Evolutionary conservation across 2,888 invertebrate species (phyloP).

Genomic region (Drosophila planitibia): DNA sequence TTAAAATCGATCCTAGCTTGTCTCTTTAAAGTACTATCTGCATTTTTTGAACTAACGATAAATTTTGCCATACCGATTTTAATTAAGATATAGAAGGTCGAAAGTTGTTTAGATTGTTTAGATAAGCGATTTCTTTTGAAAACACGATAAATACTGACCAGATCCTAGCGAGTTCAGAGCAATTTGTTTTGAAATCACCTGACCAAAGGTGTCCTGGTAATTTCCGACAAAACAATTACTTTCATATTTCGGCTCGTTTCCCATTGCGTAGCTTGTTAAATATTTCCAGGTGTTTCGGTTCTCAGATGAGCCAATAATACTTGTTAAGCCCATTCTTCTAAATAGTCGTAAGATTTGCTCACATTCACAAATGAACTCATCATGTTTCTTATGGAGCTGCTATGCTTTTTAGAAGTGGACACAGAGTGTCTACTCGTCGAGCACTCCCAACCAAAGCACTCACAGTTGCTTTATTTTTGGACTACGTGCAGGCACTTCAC

Average conservation of each 20-base stretch:
- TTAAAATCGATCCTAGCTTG: not conserved
- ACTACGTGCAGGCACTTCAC: conserved; percentile 75
- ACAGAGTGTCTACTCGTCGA: not conserved
- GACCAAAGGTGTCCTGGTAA: not conserved
- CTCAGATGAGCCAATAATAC: not conserved
- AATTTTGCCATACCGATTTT: not conserved
- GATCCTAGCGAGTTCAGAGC: not conserved
- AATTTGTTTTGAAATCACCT: not conserved
- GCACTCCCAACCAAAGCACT: too few relatives aligned
- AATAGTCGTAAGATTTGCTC: not conserved
- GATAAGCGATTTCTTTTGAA: not conserved
- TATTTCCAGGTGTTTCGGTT: not conserved
- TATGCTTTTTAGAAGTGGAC: not conserved
- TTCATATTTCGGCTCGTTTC: not conserved
- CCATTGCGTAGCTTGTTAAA: not conserved
- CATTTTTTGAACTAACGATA: too few relatives aligned
- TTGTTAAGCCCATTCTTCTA: not conserved
- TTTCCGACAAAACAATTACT: not conserved
- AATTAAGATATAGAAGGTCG: too few relatives aligned
- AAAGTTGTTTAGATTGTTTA: not conserved
- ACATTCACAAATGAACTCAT: not conserved
- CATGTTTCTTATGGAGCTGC: not conserved
- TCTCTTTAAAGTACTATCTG: not conserved
- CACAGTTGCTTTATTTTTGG: not conserved
- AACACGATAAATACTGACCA: too few relatives aligned